These are phyloP conservation scores for Thripadectes ignobilis DNA, from an alignment of 2,797 vertebrate species.

Conservation along the genomic window DNA sequence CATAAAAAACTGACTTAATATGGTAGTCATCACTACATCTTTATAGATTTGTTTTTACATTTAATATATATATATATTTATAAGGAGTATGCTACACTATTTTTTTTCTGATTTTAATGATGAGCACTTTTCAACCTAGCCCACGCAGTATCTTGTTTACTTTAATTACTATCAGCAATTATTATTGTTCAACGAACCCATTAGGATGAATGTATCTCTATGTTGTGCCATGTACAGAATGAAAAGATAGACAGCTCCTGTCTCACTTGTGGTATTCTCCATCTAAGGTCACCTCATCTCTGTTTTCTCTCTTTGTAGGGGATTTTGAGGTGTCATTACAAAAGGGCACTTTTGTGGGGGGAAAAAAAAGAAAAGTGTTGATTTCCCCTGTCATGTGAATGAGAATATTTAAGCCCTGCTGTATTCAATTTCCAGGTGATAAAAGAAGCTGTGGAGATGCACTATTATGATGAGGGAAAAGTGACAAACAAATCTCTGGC, in stretches of 20 bases:
- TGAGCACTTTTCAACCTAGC: not conserved
- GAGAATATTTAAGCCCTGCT: not conserved
- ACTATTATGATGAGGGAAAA: not conserved
- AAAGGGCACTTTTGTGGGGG: not conserved
- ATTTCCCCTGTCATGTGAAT: not conserved
- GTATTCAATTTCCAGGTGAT: not conserved
- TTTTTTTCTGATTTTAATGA: not conserved
- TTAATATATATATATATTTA: not conserved
- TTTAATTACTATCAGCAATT: not conserved
- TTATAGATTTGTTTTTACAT: not conserved
- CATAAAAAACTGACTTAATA: not conserved
- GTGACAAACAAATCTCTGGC: not conserved
- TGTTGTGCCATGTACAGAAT: not conserved
- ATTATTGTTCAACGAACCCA: not conserved
- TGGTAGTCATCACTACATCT: not conserved
- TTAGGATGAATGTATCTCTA: not conserved
- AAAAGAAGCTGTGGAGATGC: not conserved
- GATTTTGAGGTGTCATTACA: not conserved
- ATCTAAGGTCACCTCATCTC: not conserved
- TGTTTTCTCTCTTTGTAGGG: not conserved
- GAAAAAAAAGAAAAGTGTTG: not conserved
- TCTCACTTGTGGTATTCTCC: not conserved
- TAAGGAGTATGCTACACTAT: not conserved
- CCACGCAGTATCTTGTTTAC: not conserved
- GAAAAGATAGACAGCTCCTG: not conserved